Evolutionary conservation across 2,797 vertebrate genomes (phyloP).

Genomic region (Tenualosa ilisha): DNA sequence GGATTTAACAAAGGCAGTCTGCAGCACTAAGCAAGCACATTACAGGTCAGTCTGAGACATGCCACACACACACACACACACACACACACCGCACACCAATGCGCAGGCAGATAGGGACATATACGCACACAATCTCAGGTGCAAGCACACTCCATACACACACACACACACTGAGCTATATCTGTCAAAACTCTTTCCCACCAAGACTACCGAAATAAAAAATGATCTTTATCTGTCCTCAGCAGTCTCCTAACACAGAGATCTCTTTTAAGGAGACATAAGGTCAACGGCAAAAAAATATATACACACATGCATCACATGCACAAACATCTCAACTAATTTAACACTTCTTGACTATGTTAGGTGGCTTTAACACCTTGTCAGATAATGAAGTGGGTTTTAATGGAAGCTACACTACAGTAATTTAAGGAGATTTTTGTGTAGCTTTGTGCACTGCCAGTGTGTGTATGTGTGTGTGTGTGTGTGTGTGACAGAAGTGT

Average conservation of each 20-base stretch:
- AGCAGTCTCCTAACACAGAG: not conserved
- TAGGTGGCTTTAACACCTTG: not conserved
- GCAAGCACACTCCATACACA: not conserved
- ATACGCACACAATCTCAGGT: not conserved
- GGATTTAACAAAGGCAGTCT: slow-evolving; percentile 70
- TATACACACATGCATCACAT: not conserved
- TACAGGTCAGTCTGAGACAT: slow-evolving; percentile 66
- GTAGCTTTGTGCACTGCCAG: slow-evolving; percentile 35
- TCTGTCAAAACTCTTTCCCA: slow-evolving; percentile 39
- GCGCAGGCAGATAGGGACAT: not conserved
- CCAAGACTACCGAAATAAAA: not conserved
- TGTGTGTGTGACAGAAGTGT: not conserved
- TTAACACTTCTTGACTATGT: slow-evolving; percentile 11
- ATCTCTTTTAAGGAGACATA: not conserved
- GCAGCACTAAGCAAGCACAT: slow-evolving; percentile 59
- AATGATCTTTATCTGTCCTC: slow-evolving; percentile 7
- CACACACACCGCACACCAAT: slow-evolving; percentile 31
- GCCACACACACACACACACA: slow-evolving; percentile 30
- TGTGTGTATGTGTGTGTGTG: slow-evolving; percentile 22
- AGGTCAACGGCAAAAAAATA: not conserved
- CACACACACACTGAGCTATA: slow-evolving; percentile 24
- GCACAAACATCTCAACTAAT: slow-evolving; percentile 14
- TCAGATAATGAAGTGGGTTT: not conserved
- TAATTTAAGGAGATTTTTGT: slow-evolving; percentile 12
- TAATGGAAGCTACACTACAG: not conserved